phyloP scores from a whole-genome alignment of 1,140 invertebrate species.

The Diachasma alloeum region DNA sequence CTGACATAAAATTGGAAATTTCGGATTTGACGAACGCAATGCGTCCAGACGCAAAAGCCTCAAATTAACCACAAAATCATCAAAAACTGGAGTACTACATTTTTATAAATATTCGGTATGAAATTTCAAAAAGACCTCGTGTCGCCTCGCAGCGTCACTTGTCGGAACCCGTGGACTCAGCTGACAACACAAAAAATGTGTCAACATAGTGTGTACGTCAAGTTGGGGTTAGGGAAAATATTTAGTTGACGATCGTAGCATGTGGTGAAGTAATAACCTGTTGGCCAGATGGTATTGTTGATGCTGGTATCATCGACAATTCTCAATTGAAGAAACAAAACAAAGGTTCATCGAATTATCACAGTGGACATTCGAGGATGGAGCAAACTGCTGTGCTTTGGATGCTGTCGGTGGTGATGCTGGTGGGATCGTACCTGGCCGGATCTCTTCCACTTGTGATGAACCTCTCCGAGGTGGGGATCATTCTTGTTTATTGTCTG shows the following conservation, averaged over 20 bases:
- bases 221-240: neutral
- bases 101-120: too few species aligned
- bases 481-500: neutral
- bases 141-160: neutral
- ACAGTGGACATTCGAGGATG: conserved; percentile 67
- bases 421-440: conserved; percentile 92
- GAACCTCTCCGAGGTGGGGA: conserved; percentile 88
- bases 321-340: neutral
- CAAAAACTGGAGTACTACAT: too few species aligned
- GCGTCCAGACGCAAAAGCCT: too few species aligned
- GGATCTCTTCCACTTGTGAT: conserved; percentile 94
- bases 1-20: too few species aligned
- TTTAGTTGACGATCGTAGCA: neutral
- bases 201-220: neutral
- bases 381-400: conserved; percentile 84
- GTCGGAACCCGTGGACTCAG: neutral
- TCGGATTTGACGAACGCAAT: too few species aligned
- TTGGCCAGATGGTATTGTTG: neutral
- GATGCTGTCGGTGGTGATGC: conserved; percentile 87
- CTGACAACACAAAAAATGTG: neutral
- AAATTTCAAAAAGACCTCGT: neutral
- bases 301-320: neutral
- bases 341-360: neutral
- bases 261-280: neutral
- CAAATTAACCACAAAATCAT: too few species aligned